Evolutionary conservation across 2,888 invertebrate species (phyloP).

Genomic region (Strigamia maritima): DNA sequence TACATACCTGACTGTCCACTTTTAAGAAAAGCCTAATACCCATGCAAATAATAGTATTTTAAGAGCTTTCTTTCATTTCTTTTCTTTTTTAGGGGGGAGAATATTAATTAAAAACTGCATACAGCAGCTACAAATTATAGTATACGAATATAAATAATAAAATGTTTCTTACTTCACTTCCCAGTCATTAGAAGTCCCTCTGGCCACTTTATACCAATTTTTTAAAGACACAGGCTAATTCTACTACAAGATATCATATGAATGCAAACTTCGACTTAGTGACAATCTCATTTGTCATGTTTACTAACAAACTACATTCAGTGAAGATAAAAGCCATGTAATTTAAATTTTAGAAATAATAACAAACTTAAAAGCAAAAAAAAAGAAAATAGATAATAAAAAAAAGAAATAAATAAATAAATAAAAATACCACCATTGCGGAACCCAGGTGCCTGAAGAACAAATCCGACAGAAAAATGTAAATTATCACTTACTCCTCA

Average conservation of each 20-base stretch:
- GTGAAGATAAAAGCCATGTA: neutral
- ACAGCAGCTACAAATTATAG: neutral
- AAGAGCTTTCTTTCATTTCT: neutral
- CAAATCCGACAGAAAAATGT: neutral
- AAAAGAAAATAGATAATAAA: neutral
- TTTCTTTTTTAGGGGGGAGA: neutral
- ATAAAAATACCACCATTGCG: neutral
- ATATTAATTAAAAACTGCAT: neutral
- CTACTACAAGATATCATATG: neutral
- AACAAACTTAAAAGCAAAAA: neutral
- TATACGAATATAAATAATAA: neutral
- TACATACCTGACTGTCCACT: conserved; percentile 28
- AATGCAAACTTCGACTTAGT: neutral
- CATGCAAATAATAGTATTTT: neutral
- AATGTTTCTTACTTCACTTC: conserved; percentile 12
- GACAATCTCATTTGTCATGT: neutral
- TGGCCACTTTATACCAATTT: conserved; percentile 6
- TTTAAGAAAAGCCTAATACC: neutral
- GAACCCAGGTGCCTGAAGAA: conserved; percentile 11
- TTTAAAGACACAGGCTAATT: neutral
- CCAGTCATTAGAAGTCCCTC: conserved; percentile 15
- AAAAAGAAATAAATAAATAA: neutral
- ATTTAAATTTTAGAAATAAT: neutral
- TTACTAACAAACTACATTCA: neutral
- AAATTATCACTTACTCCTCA: conserved; percentile 29